Evolutionary conservation across 2,113 vertebrate genomes (phyloP).

Genomic region (Procapra przewalskii): DNA sequence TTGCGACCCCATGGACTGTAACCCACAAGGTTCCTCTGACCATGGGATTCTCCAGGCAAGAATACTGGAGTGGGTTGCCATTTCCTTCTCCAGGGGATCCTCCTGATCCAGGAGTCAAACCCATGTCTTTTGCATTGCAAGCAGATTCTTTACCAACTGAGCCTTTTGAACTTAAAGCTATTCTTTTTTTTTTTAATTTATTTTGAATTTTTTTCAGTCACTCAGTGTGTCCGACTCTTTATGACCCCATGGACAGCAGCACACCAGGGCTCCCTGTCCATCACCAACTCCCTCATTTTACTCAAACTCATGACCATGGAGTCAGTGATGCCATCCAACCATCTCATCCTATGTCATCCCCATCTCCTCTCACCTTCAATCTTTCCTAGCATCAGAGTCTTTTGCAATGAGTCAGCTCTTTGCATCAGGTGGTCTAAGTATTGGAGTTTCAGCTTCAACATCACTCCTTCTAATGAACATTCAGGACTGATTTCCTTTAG

Average conservation of each 20-base stretch:
- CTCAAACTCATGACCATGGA: not conserved
- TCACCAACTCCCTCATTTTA: not conserved
- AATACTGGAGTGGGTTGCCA: no score
- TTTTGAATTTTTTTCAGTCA: not conserved
- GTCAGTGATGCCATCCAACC: not conserved
- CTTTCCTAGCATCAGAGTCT: not conserved
- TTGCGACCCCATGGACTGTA: no score
- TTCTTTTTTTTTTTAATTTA: not conserved
- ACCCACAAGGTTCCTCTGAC: no score
- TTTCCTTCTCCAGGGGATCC: no score
- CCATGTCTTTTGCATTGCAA: no score
- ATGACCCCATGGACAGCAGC: accelerated
- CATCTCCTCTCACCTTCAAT: not conserved
- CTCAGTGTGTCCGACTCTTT: accelerated
- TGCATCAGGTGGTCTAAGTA: not conserved
- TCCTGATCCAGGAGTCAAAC: no score
- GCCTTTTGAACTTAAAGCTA: not conserved
- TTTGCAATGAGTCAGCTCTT: not conserved
- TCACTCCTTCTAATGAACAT: not conserved
- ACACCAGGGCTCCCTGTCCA: not conserved
- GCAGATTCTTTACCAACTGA: no score
- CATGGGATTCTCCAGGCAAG: no score
- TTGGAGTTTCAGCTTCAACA: not conserved
- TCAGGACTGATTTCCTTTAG: not conserved
- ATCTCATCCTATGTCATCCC: not conserved